phyloP scores from a whole-genome alignment of 2,888 invertebrate genomes.

The Cephus rjabovi region DNA sequence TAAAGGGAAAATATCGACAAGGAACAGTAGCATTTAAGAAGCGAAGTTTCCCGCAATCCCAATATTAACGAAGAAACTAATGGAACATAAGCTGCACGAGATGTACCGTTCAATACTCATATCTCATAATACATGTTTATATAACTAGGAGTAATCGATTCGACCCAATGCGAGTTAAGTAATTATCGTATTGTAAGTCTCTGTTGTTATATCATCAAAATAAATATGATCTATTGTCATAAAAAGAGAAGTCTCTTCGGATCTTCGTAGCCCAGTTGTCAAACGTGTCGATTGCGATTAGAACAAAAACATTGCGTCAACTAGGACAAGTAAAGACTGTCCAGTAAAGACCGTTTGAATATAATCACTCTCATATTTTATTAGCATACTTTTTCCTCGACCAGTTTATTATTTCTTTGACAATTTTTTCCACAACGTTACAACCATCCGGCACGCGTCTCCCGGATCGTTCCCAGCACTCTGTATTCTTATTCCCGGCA shows the following conservation, averaged over 20 bases:
- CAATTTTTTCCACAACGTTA: background rate
- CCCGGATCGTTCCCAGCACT: background rate
- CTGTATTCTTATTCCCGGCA: background rate
- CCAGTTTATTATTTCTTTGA: background rate
- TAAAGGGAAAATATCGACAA: background rate
- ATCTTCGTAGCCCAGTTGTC: background rate
- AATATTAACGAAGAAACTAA: background rate
- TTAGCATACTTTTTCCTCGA: background rate
- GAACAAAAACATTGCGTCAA: background rate
- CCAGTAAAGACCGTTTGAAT: background rate
- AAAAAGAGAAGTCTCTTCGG: conserved; percentile 17
- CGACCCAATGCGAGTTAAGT: conserved; percentile 39
- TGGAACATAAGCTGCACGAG: conserved; percentile 26
- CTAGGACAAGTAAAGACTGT: background rate
- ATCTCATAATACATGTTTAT: conserved; percentile 33
- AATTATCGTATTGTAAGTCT: conserved; percentile 46
- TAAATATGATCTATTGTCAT: conserved; percentile 42
- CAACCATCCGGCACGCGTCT: background rate
- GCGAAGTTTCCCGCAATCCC: background rate
- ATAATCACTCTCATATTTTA: background rate
- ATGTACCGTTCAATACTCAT: conserved; percentile 41
- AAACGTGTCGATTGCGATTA: background rate
- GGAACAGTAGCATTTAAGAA: background rate
- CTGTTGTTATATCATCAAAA: conserved; percentile 52
- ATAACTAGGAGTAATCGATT: conserved; percentile 21